Evolutionary conservation across 1,140 invertebrate genomes (phyloP).

Genomic region (Pseudomyrmex gracilis): DNA sequence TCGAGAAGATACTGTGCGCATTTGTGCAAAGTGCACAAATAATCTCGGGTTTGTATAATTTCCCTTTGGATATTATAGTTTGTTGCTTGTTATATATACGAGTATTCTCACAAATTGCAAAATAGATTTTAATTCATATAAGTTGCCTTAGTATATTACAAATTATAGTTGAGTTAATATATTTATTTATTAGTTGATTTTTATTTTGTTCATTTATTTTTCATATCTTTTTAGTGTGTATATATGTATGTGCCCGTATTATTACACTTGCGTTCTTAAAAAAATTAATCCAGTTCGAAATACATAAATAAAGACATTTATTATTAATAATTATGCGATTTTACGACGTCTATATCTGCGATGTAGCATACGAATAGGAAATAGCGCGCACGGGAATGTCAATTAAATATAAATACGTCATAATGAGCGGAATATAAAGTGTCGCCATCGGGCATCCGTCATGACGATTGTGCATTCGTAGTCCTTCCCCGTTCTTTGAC

Average conservation of each 20-base stretch:
- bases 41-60: constrained; percentile 13
- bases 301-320: neutral
- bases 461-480: neutral
- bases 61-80: neutral
- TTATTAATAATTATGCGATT: neutral
- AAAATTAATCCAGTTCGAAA: neutral
- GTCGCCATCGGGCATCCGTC: constrained; percentile 23
- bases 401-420: constrained; percentile 56
- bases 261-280: neutral
- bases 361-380: constrained; percentile 26
- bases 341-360: neutral
- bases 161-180: no score
- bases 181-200: neutral
- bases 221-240: no score
- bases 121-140: neutral
- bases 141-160: no score
- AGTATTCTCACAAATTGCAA: neutral
- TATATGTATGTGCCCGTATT: neutral
- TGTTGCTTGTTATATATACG: neutral
- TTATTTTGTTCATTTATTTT: neutral
- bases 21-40: neutral
- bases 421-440: constrained; percentile 30
- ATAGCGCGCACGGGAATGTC: constrained; percentile 39
- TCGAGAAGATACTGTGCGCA: neutral
- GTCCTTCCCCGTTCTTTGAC: constrained; percentile 60